Evolutionary conservation across 2,888 invertebrate genomes (phyloP).

Genomic region (Eretmocerus hayati): DNA sequence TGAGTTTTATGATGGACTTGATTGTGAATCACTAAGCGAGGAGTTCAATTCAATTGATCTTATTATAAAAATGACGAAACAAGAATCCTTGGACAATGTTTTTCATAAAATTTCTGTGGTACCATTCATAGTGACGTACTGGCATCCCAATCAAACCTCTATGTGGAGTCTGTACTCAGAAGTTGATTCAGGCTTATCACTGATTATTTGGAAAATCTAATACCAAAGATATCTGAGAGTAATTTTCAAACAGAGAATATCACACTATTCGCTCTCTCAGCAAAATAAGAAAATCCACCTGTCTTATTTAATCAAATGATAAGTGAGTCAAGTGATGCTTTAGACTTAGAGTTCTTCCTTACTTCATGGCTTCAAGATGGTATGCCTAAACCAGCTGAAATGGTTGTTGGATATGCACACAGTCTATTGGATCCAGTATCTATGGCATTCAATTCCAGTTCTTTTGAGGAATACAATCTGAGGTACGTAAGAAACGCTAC

Average conservation of each 20-base stretch:
- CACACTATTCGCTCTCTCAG: slow-evolving; percentile 12
- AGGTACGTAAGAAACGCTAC: slow-evolving; percentile 16
- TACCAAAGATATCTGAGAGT: slow-evolving; percentile 9
- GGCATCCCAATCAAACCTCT: slow-evolving; percentile 12
- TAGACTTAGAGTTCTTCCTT: slow-evolving; percentile 11
- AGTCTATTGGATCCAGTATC: slow-evolving; percentile 16
- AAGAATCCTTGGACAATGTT: slow-evolving; percentile 7
- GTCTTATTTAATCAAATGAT: slow-evolving; percentile 17
- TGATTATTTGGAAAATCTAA: slow-evolving; percentile 14
- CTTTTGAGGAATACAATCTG: slow-evolving; percentile 15
- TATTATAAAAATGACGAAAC: slow-evolving; percentile 9
- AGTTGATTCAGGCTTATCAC: slow-evolving; percentile 6
- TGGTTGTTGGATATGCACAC: slow-evolving; percentile 12
- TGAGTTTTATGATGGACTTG: slow-evolving; percentile 14
- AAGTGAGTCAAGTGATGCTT: slow-evolving; percentile 6
- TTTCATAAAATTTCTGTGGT: slow-evolving; percentile 11
- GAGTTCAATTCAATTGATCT: slow-evolving; percentile 3
- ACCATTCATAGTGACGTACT: slow-evolving; percentile 16
- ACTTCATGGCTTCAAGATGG: slow-evolving; percentile 11
- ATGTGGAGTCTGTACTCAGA: slow-evolving; percentile 15
- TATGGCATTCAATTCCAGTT: slow-evolving; percentile 16
- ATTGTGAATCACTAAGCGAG: background rate
- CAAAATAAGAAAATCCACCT: slow-evolving; percentile 6
- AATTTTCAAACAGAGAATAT: slow-evolving; percentile 11
- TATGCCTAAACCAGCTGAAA: slow-evolving; percentile 10